A percentile compares a stretch with the other conserved stretches of the same genome.
phyloP scores from a whole-genome alignment of 2,888 invertebrate species.

The Bedellia somnulentella region DNA sequence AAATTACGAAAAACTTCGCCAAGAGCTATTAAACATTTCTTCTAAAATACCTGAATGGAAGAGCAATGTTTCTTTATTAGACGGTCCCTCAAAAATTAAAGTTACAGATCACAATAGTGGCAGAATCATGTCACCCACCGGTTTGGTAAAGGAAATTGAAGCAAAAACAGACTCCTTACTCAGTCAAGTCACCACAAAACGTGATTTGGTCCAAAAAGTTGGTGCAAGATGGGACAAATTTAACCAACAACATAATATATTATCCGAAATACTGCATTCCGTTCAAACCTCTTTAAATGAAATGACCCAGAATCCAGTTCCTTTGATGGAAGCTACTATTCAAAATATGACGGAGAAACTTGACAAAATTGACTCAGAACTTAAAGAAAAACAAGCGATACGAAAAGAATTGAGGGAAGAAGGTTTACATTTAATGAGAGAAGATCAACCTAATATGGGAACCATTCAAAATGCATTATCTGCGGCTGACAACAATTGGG shows the following conservation, averaged over 20 bases:
- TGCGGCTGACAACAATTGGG: slow-evolving; percentile 79
- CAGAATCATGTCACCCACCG: slow-evolving; percentile 71
- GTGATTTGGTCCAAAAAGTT: slow-evolving; percentile 69
- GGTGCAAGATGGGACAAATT: slow-evolving; percentile 79
- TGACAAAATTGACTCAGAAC: slow-evolving; percentile 55
- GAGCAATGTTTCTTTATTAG: slow-evolving; percentile 66
- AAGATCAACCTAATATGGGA: slow-evolving; percentile 79
- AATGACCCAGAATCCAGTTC: slow-evolving; percentile 52
- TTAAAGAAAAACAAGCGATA: slow-evolving; percentile 62
- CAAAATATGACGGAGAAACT: slow-evolving; percentile 52
- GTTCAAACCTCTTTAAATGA: slow-evolving; percentile 60
- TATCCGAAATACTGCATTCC: slow-evolving; percentile 66
- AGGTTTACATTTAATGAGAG: slow-evolving; percentile 77
- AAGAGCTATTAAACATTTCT: slow-evolving; percentile 70
- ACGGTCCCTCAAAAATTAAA: slow-evolving; percentile 67
- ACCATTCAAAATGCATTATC: slow-evolving; percentile 79
- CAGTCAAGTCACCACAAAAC: slow-evolving; percentile 67
- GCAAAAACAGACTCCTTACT: slow-evolving; percentile 68
- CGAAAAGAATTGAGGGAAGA: slow-evolving; percentile 77
- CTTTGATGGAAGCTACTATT: slow-evolving; percentile 45
- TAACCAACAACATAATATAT: slow-evolving; percentile 69
- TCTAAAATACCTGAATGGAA: slow-evolving; percentile 73
- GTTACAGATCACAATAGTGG: slow-evolving; percentile 72
- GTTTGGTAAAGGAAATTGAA: slow-evolving; percentile 73
- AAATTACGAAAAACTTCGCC: slow-evolving; percentile 68